phyloP scores from a whole-genome alignment of 2,797 vertebrate species.

The Bradypodion ventrale region DNA sequence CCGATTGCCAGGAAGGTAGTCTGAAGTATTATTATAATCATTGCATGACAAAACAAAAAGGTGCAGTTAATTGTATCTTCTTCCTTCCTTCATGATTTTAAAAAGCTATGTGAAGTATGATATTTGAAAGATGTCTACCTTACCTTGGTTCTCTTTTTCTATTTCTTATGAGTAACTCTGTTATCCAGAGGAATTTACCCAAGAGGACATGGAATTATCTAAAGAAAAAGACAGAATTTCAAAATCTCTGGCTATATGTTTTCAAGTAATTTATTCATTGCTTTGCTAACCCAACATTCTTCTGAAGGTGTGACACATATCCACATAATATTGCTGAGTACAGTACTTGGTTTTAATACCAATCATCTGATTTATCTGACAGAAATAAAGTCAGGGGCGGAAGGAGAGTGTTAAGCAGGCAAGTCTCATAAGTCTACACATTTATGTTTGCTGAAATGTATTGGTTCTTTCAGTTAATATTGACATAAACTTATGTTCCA shows the following conservation, averaged over 20 bases:
- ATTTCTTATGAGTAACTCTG: background rate
- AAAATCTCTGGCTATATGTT: conserved; percentile 37
- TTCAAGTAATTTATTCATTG: conserved; percentile 63
- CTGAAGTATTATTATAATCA: background rate
- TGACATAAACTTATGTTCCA: conserved; percentile 22
- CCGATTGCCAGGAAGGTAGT: too few relatives aligned
- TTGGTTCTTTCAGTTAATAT: conserved; percentile 49
- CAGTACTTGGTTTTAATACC: conserved; percentile 40
- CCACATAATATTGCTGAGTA: conserved; percentile 44
- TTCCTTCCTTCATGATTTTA: background rate
- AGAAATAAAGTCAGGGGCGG: background rate
- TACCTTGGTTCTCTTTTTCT: background rate
- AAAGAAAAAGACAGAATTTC: conserved; percentile 52
- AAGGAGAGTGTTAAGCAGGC: conserved; percentile 29
- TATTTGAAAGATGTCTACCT: background rate
- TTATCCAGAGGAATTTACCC: conserved; percentile 54
- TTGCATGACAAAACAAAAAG: background rate
- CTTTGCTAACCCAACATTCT: conserved; percentile 55
- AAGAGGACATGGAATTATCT: conserved; percentile 44
- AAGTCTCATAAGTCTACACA: conserved; percentile 27
- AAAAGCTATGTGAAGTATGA: background rate
- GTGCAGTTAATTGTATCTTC: background rate
- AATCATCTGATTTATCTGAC: conserved; percentile 50
- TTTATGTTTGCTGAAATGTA: conserved; percentile 35
- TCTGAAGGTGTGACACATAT: conserved; percentile 45